A percentile compares a stretch with the other conserved stretches of the same genome.
These are phyloP conservation scores for Seira ritae DNA, from an alignment of 2,888 invertebrate species.

Conservation along the genomic window DNA sequence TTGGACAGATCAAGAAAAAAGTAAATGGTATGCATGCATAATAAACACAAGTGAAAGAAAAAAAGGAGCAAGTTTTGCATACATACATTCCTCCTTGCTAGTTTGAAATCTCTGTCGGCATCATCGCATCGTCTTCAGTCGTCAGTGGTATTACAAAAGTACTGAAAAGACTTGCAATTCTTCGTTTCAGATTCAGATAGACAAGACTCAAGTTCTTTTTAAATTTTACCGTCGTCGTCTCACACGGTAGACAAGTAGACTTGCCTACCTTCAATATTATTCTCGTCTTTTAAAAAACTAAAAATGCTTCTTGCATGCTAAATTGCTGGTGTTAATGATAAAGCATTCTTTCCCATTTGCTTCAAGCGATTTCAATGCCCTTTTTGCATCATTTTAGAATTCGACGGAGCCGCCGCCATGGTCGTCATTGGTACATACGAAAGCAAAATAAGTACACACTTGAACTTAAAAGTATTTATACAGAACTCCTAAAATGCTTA, in stretches of 20 bases:
- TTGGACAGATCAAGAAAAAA: conserved; percentile 22
- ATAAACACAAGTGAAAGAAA: no score
- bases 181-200: not conserved
- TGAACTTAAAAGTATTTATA: no score
- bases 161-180: no score
- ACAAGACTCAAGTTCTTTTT: conserved; percentile 1
- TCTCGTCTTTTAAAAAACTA: conserved; percentile 17
- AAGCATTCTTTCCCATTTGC: conserved; percentile 31
- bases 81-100: no score
- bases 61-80: conserved; percentile 18
- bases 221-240: no score
- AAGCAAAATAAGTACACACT: no score
- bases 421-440: no score
- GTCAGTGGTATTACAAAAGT: not conserved
- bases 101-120: not conserved
- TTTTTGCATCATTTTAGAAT: not conserved
- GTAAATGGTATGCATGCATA: conserved; percentile 33
- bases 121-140: not conserved
- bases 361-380: conserved; percentile 39
- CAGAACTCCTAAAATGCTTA: no score
- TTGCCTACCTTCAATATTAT: no score
- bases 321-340: conserved; percentile 38
- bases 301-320: conserved; percentile 43
- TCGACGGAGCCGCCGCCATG: no score
- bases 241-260: no score